Conservation (phyloP, 2,888 invertebrate genomes). For the Lysandra bellargus region DNA sequence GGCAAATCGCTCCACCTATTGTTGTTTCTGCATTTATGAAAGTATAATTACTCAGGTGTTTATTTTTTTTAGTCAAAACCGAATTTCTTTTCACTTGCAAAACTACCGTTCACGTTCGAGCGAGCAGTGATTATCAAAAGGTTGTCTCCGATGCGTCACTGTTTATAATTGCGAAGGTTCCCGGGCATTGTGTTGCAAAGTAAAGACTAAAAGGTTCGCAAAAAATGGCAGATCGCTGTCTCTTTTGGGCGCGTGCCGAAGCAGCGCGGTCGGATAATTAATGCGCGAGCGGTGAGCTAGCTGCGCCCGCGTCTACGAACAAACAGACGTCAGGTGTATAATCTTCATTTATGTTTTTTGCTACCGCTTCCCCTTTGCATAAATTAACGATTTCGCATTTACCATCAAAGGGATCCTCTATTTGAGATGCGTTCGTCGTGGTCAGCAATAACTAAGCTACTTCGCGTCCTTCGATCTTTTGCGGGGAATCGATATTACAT, state of each 20-base stretch:
- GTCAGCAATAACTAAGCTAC: constrained; percentile 21
- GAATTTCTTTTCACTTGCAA: constrained; percentile 63
- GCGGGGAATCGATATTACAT: constrained; percentile 46
- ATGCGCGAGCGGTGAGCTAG: constrained; percentile 58
- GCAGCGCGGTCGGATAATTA: constrained; percentile 64
- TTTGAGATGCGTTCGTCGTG: constrained; percentile 11
- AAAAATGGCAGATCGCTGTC: constrained; percentile 49
- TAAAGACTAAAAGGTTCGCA: constrained; percentile 34
- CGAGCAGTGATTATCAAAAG: constrained; percentile 67
- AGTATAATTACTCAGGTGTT: constrained; percentile 71
- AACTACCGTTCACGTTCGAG: constrained; percentile 64
- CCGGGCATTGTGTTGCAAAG: constrained; percentile 39
- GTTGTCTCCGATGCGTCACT: constrained; percentile 56
- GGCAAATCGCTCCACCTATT: constrained; percentile 59
- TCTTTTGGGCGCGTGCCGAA: constrained; percentile 58
- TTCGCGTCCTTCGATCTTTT: constrained; percentile 12
- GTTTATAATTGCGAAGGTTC: constrained; percentile 58
- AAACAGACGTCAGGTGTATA: constrained; percentile 73
- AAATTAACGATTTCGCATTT: constrained; percentile 68
- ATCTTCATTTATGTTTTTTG: constrained; percentile 73
- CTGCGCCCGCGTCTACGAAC: constrained; percentile 57
- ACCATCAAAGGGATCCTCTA: constrained; percentile 34
- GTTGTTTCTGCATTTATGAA: constrained; percentile 57
- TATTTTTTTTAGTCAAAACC: constrained; percentile 61
- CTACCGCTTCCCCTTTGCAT: constrained; percentile 77